phyloP scores from a whole-genome alignment of 2,888 invertebrate genomes.

The Globia sparganii region DNA sequence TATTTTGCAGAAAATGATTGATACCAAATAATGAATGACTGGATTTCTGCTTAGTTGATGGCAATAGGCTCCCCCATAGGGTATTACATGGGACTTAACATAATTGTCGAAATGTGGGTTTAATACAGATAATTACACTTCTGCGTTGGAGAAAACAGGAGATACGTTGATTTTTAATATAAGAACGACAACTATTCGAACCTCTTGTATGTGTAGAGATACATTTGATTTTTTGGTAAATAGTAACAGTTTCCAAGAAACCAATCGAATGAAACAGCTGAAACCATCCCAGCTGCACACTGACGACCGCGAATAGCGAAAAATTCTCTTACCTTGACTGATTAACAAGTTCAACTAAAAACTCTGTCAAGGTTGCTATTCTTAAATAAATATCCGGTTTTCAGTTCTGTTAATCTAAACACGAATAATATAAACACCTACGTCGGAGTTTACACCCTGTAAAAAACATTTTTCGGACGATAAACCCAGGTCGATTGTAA shows the following conservation, averaged over 20 bases:
- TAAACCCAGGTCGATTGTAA: slow-evolving; percentile 12
- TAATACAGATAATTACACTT: background rate
- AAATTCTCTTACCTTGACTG: slow-evolving; percentile 1
- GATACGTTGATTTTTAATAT: background rate
- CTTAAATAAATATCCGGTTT: background rate
- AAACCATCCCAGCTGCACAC: background rate
- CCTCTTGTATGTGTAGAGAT: background rate
- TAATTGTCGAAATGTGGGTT: background rate
- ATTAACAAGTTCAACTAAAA: slow-evolving; percentile 4
- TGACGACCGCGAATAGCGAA: background rate
- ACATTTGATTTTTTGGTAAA: background rate
- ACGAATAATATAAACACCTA: background rate
- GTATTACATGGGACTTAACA: background rate
- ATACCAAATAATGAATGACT: background rate
- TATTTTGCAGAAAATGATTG: background rate
- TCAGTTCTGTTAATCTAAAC: background rate
- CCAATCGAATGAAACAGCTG: background rate
- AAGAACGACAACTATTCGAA: background rate
- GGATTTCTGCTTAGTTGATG: background rate
- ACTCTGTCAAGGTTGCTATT: background rate
- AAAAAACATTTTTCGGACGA: slow-evolving; percentile 2
- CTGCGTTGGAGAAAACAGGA: background rate
- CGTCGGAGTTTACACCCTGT: slow-evolving; percentile 1
- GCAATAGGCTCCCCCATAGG: background rate
- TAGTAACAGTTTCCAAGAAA: background rate